Evolutionary conservation across 2,888 invertebrate species (phyloP).

Genomic region (Minunthozetes semirufus): DNA sequence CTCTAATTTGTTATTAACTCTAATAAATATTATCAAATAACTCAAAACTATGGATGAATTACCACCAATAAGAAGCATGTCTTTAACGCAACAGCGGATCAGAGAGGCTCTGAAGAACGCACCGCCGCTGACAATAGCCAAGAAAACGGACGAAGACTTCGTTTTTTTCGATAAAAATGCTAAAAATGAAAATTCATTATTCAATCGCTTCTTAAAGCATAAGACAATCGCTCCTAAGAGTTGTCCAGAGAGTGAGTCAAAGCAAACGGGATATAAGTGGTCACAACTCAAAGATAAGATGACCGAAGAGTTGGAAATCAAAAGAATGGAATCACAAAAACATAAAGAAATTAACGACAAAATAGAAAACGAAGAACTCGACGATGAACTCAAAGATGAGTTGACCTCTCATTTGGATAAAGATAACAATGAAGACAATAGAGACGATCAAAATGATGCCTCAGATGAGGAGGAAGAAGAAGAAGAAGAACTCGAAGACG

Average conservation of each 20-base stretch:
- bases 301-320: not conserved
- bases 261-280: not conserved
- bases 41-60: not conserved
- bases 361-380: not conserved
- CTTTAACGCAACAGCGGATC: not conserved
- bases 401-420: not conserved
- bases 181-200: not conserved
- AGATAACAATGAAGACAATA: not conserved
- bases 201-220: not conserved
- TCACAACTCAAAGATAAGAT: slow-evolving; percentile 6
- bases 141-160: not conserved
- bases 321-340: not conserved
- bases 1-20: too few relatives aligned
- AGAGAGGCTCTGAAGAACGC: not conserved
- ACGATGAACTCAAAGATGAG: not conserved
- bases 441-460: not conserved
- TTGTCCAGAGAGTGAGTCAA: not conserved
- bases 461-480: not conserved
- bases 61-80: not conserved
- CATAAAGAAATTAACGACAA: too few relatives aligned
- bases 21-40: not conserved
- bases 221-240: not conserved
- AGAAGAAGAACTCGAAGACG: slow-evolving; percentile 14
- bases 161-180: not conserved
- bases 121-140: not conserved